Evolutionary conservation across 2,888 invertebrate genomes (phyloP).

Genomic region (Meganola albula): DNA sequence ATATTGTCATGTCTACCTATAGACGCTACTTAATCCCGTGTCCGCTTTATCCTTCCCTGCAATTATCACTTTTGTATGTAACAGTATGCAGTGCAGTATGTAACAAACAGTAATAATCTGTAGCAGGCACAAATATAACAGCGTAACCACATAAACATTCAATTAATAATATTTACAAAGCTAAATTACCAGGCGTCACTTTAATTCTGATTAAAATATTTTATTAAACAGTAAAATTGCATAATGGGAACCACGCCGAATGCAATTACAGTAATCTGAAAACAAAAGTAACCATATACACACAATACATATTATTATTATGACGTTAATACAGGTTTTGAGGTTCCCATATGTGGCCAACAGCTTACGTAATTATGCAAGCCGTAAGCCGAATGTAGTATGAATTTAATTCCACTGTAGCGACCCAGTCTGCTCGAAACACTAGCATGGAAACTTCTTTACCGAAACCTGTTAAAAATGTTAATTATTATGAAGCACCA

Average conservation of each 20-base stretch:
- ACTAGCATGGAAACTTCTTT: slow-evolving; percentile 15
- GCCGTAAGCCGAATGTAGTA: too few relatives aligned
- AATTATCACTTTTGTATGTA: too few relatives aligned
- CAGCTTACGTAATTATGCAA: too few relatives aligned
- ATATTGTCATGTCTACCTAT: too few relatives aligned
- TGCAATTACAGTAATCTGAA: slow-evolving; percentile 51
- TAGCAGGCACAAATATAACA: too few relatives aligned
- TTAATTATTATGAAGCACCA: slow-evolving; percentile 17
- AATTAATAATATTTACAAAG: too few relatives aligned
- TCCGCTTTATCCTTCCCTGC: too few relatives aligned
- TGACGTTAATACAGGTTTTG: slow-evolving; percentile 42
- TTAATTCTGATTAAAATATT: slow-evolving; percentile 28
- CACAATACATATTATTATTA: slow-evolving; percentile 24
- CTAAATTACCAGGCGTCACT: too few relatives aligned
- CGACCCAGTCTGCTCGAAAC: slow-evolving; percentile 22
- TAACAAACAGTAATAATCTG: too few relatives aligned
- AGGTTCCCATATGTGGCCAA: slow-evolving; percentile 35
- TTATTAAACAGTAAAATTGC: slow-evolving; percentile 22
- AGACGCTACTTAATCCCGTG: too few relatives aligned
- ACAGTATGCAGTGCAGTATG: too few relatives aligned
- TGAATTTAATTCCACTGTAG: slow-evolving; percentile 39
- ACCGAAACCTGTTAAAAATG: slow-evolving; percentile 14
- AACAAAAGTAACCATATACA: slow-evolving; percentile 17
- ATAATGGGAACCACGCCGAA: slow-evolving; percentile 39
- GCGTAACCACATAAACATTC: too few relatives aligned